These are phyloP conservation scores for Alouatta palliata DNA, from an alignment of 2,113 vertebrate species.

Conservation along the genomic window DNA sequence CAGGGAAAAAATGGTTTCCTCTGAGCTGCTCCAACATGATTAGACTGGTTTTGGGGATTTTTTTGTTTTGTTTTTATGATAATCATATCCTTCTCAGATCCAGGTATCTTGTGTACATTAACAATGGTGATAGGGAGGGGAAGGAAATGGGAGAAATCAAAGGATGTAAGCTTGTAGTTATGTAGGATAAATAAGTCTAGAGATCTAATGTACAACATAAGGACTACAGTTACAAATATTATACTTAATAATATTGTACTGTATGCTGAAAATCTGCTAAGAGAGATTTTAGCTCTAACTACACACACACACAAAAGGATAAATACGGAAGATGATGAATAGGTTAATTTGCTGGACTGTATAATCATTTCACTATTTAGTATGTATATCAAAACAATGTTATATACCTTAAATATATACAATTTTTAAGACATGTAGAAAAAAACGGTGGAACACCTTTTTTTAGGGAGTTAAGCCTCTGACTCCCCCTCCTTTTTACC, in stretches of 20 bases:
- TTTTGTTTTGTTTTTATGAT: slow-evolving; percentile 21
- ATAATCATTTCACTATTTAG: not conserved
- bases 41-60: not conserved
- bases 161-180: not conserved
- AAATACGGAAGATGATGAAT: not conserved
- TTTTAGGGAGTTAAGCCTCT: not conserved
- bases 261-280: not conserved
- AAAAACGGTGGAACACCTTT: not conserved
- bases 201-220: not conserved
- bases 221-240: not conserved
- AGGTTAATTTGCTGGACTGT: not conserved
- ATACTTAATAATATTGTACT: not conserved
- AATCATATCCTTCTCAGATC: not conserved
- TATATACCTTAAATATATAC: not conserved
- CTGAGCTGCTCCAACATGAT: not conserved
- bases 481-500: not conserved
- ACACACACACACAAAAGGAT: not conserved
- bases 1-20: not conserved
- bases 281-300: not conserved
- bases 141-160: not conserved
- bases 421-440: not conserved
- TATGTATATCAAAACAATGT: not conserved
- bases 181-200: not conserved
- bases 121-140: not conserved
- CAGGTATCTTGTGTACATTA: not conserved